Percentiles rank a stretch among this genome's conserved stretches.
These are phyloP conservation scores for Drosophila santomea DNA, from an alignment of 1,140 invertebrate species.

Conservation along the genomic window DNA sequence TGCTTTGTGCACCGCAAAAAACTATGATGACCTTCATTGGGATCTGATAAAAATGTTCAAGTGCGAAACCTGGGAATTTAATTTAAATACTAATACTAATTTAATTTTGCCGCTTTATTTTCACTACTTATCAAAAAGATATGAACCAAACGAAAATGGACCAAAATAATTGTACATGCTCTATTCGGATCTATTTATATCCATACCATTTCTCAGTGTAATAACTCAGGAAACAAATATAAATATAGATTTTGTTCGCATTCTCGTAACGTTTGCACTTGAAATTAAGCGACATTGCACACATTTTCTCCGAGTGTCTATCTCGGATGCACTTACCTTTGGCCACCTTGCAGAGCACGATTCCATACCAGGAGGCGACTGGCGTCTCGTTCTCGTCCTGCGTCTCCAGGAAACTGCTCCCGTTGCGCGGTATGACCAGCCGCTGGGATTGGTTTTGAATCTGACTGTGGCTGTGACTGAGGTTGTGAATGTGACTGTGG, in stretches of 20 bases:
- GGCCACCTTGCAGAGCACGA: constrained; percentile 88
- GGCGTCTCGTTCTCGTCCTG: constrained; percentile 83
- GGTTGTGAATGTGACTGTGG: not conserved
- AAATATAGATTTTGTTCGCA: too few species aligned
- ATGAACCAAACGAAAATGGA: too few species aligned
- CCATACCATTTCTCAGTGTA: too few species aligned
- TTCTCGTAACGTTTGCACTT: too few species aligned
- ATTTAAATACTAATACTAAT: not conserved
- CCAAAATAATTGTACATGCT: too few species aligned
- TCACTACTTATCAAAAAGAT: too few species aligned
- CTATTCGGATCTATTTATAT: too few species aligned
- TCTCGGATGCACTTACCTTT: constrained; percentile 75
- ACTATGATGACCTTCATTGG: not conserved
- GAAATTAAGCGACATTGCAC: too few species aligned
- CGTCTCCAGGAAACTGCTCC: constrained; percentile 71
- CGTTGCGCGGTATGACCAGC: constrained; percentile 70
- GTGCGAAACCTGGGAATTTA: too few species aligned
- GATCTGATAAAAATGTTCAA: too few species aligned
- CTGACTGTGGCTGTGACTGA: not conserved
- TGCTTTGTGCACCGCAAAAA: not conserved
- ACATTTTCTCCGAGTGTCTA: not conserved
- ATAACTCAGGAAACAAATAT: too few species aligned
- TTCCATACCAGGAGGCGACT: constrained; percentile 85
- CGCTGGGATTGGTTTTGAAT: not conserved
- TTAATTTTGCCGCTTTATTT: not conserved